Conservation (phyloP, 2,888 invertebrate species). For the Stenoptilia bipunctidactyla region DNA sequence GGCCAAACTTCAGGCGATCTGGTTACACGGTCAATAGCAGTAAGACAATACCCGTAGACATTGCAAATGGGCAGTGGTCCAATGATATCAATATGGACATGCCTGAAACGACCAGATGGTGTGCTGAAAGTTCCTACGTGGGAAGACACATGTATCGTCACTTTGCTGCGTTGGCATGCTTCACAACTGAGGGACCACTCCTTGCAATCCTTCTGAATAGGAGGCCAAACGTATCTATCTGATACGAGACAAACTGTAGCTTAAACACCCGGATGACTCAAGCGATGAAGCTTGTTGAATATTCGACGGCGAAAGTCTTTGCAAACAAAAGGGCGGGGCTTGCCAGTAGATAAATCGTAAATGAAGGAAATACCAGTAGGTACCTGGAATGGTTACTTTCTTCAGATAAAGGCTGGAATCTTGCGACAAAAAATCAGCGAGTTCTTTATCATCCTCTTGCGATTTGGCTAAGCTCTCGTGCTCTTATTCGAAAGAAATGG, state of each 20-base stretch:
- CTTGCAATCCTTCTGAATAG: too few relatives aligned
- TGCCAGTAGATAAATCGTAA: constrained; percentile 15
- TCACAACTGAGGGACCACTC: too few relatives aligned
- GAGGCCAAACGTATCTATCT: constrained; percentile 10
- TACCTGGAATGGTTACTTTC: constrained; percentile 9
- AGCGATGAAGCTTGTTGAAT: constrained; percentile 16
- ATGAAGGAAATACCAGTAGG: constrained; percentile 4
- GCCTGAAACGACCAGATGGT: not conserved
- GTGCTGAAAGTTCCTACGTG: constrained; percentile 2
- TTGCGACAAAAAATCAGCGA: too few relatives aligned
- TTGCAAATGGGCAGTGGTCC: too few relatives aligned
- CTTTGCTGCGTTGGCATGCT: too few relatives aligned
- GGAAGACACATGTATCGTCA: not conserved
- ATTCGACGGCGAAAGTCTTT: constrained; percentile 9
- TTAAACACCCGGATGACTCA: constrained; percentile 17
- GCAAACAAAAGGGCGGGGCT: constrained; percentile 16
- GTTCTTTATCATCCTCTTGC: too few relatives aligned
- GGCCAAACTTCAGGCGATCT: constrained; percentile 22
- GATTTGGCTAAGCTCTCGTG: too few relatives aligned
- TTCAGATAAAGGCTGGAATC: constrained; percentile 11
- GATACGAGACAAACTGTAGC: constrained; percentile 18
- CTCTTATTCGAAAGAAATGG: too few relatives aligned
- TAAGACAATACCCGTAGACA: too few relatives aligned
- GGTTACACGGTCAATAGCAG: not conserved
- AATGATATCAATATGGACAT: not conserved